Evolutionary conservation across 2,797 vertebrate species (phyloP).

Genomic region (Galagoides demidoff): DNA sequence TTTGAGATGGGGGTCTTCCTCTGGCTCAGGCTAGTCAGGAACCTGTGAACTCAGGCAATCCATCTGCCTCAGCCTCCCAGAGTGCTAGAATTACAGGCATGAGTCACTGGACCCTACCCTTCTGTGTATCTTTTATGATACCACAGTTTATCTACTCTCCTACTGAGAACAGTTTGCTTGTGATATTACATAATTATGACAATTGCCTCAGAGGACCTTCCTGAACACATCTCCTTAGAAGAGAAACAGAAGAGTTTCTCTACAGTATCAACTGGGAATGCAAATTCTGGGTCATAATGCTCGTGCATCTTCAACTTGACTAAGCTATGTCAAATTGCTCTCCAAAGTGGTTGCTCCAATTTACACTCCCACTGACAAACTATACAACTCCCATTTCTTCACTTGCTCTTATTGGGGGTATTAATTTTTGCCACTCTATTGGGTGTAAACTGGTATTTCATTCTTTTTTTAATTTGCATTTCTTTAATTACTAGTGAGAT

Average conservation of each 20-base stretch:
- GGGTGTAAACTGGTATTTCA: neutral
- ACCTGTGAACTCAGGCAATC: too few relatives aligned
- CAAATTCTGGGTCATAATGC: neutral
- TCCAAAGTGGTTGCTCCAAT: neutral
- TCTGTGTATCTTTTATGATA: neutral
- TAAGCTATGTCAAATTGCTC: neutral
- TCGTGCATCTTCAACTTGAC: neutral
- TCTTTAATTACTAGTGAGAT: neutral
- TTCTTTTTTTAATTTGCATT: slow-evolving; percentile 19
- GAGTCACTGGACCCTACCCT: too few relatives aligned
- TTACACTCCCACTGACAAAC: neutral
- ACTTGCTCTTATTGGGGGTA: neutral
- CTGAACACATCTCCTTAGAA: neutral
- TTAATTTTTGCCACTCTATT: neutral
- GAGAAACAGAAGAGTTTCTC: neutral
- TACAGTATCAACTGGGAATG: too few relatives aligned
- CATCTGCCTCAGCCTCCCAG: too few relatives aligned
- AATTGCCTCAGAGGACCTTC: neutral
- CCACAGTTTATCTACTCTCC: neutral
- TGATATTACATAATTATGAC: neutral
- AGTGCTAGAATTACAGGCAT: too few relatives aligned
- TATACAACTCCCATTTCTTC: neutral
- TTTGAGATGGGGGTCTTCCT: too few relatives aligned
- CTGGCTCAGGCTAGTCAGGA: too few relatives aligned
- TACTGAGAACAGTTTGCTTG: neutral